These are phyloP conservation scores for Dasyurus viverrinus DNA, from an alignment of 2,113 vertebrate genomes.

Conservation along the genomic window DNA sequence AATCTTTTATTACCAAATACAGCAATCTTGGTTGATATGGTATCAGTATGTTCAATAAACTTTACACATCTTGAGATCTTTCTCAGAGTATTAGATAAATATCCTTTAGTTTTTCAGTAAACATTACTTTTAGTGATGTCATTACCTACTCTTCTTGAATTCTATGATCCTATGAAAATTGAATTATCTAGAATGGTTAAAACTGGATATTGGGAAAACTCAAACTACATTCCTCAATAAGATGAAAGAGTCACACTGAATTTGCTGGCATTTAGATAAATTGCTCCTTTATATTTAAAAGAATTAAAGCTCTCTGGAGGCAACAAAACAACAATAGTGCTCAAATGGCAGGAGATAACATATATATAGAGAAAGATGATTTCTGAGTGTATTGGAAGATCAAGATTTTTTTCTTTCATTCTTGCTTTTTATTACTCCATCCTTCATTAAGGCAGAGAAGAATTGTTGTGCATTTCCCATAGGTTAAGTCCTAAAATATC, in stretches of 20 bases:
- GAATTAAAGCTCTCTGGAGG: neutral
- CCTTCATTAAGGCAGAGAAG: conserved; percentile 62
- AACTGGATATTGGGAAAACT: neutral
- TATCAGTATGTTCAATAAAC: neutral
- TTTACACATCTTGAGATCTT: neutral
- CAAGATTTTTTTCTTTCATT: neutral
- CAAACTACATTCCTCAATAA: neutral
- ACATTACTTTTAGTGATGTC: neutral
- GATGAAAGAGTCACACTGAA: neutral
- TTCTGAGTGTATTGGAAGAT: neutral
- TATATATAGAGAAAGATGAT: neutral
- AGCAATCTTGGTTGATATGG: too few relatives aligned
- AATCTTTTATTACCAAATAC: neutral
- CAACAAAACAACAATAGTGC: neutral
- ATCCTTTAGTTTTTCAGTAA: neutral
- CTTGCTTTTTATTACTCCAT: neutral
- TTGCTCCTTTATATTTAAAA: neutral
- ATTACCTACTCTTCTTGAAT: neutral
- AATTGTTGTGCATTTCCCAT: conserved; percentile 29
- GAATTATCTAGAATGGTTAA: neutral
- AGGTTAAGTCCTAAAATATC: conserved; percentile 53
- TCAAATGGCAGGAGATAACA: neutral
- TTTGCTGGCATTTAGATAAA: neutral
- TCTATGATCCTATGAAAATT: neutral
- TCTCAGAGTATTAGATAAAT: neutral